Base-by-base conservation (phyloP, 2,888 invertebrate genomes). In the Phlogophora meticulosa region DNA sequence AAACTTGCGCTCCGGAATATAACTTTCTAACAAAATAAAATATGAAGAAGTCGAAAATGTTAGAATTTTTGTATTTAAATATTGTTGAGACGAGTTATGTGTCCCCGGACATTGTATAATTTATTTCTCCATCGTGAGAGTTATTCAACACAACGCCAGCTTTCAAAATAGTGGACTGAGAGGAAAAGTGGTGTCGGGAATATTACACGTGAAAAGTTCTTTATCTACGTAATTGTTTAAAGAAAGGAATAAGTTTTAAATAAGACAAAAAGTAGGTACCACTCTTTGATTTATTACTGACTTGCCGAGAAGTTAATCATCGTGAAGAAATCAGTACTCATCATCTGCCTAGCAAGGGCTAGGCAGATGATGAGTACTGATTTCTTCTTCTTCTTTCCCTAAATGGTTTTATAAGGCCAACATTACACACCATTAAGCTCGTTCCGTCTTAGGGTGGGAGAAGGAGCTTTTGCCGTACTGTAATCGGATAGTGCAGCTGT, bases 51-150 rank as follows among this genome's bases (percentile, higher is more conserved):
- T 53, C 51, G 58, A 42, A 28, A 72, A 45, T 42, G 38, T 46
- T 20, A 62, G 46, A 28, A 49, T 66, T 65, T 75, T 66, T 75
- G 40, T 61, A 61, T 61, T 65, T 49, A 65, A 75, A 75, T 59
- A 46, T 63, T 76, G 72, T 60, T 76, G 62, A 66, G 62, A 17
- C 51, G 61, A 72, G 66, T 60, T 72, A 76, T 66, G 49, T 70
- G 76, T 76, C 72, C 66, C 76, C 36, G 48, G 76, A 57, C 48
- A 22, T 58, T 11, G 24, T 9, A 48, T 59, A 62, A 66, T 45
- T 59, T 76, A 76, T 76, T 56, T 60, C 32, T 38, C 32, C 43
- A 62, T 34, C 72, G 66, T 57, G 72, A 76, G 43, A 32, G 55
- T 40, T 71, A 22, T 55, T 24, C 56, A 20, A 76, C 51, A 56